Base-by-base conservation (phyloP, 2,888 invertebrate genomes). In the Ypsolopha scabrella region DNA sequence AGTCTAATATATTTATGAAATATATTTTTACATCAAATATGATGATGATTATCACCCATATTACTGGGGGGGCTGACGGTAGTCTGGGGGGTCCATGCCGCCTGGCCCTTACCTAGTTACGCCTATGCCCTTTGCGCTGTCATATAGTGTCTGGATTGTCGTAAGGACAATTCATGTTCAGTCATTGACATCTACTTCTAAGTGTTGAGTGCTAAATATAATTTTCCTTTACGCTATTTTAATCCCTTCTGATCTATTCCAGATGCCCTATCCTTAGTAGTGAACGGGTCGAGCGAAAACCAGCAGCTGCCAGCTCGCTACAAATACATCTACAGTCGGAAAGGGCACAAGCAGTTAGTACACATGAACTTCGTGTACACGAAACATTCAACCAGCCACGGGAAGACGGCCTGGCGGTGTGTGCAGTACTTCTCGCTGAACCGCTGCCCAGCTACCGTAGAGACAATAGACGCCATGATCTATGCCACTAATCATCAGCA, bases 301-400 rank as follows among this genome's bases (percentile, higher is more conserved):
- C 74, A 74, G 39, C 67, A 73, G 51, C 62, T 86, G 47, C 87
- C 87, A 9, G 72, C 68, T 24, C 72, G 82, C 41, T 87, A 87
- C 65, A 86, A 80, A 58, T 87, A 87, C 60, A 87, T 87, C 61
- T 87, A 81, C 64, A 87, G 87, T 63, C 77, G 87, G 53, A 87
- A 87, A 60, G 87, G 87, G 6, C 87, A 87, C 63, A 87, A 87
- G 67, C 87, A 87, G 58, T 68, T 87, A 58, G 87, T 87, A 46
- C 82, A 87, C 67, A 80, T 79, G 78, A 87, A 87, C 64, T 87
- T 87, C 66, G 87, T 87, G 37, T 87, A 87, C 59, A 87, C 87
- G 7, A 87, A 87, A 67, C 87, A 87, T 66, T 87, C 87, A 0
- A 87, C 87, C 1, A 85, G 83, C 1, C 85, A 87, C 49, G 87